Evolutionary conservation across 2,797 vertebrate genomes (phyloP).

Genomic region (Microtus agrestis): DNA sequence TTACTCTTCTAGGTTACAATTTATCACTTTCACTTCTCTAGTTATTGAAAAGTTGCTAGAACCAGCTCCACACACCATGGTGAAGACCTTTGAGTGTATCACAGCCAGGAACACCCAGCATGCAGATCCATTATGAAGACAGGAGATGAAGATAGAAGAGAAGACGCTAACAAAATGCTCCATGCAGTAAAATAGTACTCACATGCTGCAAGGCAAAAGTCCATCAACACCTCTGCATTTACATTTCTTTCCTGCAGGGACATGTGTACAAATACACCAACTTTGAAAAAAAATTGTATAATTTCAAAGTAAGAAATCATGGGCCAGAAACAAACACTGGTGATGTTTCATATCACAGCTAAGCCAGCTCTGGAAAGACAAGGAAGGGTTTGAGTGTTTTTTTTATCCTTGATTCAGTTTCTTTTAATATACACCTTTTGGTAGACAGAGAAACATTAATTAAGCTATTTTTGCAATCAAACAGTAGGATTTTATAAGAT

Average conservation of each 20-base stretch:
- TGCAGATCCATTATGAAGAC: slow-evolving; percentile 45
- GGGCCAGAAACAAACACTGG: neutral
- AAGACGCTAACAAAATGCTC: slow-evolving; percentile 2
- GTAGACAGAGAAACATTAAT: neutral
- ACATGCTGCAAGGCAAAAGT: neutral
- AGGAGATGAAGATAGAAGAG: slow-evolving; percentile 64
- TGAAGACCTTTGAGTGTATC: slow-evolving; percentile 44
- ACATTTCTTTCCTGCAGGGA: slow-evolving; percentile 35
- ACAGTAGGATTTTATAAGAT: neutral
- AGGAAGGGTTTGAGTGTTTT: neutral
- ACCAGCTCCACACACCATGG: neutral
- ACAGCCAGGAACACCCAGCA: neutral
- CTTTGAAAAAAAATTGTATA: neutral
- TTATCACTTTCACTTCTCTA: neutral
- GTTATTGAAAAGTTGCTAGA: neutral
- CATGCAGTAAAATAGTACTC: neutral
- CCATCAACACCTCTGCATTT: neutral
- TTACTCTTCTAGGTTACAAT: neutral
- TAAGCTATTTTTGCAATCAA: neutral
- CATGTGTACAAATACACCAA: neutral
- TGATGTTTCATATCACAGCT: neutral
- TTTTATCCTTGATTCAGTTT: neutral
- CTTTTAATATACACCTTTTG: neutral
- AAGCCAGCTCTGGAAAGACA: neutral
- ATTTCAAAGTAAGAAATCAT: slow-evolving; percentile 17